Base-by-base conservation (phyloP, 2,888 invertebrate species). In the Cistogaster globosa region DNA sequence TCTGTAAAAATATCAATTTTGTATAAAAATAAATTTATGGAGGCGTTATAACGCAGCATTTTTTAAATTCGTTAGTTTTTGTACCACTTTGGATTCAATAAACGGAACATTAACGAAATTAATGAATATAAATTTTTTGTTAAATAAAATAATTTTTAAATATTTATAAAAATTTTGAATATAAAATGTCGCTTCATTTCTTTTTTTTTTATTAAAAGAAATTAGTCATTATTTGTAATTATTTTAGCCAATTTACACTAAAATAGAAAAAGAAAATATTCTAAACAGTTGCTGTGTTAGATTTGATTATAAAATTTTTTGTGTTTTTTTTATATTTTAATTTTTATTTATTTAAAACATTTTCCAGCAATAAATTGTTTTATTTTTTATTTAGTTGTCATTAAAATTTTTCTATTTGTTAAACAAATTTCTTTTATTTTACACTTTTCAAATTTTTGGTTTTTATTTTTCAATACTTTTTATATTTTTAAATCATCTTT, bases 11-110 rank as follows among this genome's bases (percentile, higher is more conserved):
- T 20, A 42, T 18, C 53, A 63, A 68, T 55, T 26, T 75, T 85
- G 51, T 82, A 71, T 78, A 82, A 82, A 85, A 85, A 85, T 85
- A 85, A 78, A 67, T 79, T 71, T 79, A 85, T 85, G 85, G 85
- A 85, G 85, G 85, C 85, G 85, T 85, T 82, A 82, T 82, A 85
- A 82, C 85, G 85, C 82, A 85, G 16, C 14, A 36, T 68, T 69
- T 88, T 90, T 90, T 86, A 88, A 89, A 89, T 85, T 69, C 45
- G 22, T 60, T 69, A 81, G 78, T 85, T 45, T 69, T 69, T 78
- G 62, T 72, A 69, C 53, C 81, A 84, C 55, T 84, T 74, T 74
- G 45, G 51, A 68, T 68, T 38, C 14, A 51, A 60, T 26, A 42
- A 77, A 68, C 45, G n/a, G 16, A 48, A 53, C 51, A 53, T 53